Conservation (phyloP, 2,797 vertebrate genomes). For the Galagoides demidoff region DNA sequence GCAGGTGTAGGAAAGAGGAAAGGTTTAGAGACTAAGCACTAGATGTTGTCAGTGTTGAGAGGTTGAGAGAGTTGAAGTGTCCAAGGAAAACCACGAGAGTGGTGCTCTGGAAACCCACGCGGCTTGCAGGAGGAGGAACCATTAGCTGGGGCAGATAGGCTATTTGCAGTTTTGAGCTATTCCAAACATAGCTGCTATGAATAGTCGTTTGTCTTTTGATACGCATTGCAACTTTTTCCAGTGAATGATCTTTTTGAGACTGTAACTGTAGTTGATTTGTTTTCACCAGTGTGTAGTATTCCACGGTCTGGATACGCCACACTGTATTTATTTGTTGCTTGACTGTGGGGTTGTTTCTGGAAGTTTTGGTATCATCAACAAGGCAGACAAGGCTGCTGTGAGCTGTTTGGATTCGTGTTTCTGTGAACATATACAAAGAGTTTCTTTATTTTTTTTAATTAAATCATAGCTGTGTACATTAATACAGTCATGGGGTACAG, state of each 20-base stretch:
- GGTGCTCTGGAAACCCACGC: neutral
- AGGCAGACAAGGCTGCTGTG: neutral
- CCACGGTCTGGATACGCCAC: neutral
- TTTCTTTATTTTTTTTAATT: neutral
- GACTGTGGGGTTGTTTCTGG: neutral
- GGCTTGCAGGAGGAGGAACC: neutral
- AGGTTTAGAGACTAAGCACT: neutral
- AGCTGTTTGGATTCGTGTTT: neutral
- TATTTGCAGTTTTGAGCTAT: neutral
- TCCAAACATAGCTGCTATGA: neutral
- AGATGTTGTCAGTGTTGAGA: neutral
- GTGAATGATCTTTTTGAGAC: neutral
- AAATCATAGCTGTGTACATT: too few relatives aligned
- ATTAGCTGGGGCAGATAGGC: neutral
- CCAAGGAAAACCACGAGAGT: neutral
- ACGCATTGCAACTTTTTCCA: neutral
- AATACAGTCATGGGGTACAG: too few relatives aligned
- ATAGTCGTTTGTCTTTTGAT: neutral
- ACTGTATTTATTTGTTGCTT: neutral
- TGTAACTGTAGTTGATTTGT: neutral
- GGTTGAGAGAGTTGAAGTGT: neutral
- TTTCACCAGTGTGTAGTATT: neutral
- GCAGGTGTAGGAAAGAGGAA: neutral
- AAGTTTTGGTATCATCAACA: neutral
- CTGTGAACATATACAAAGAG: neutral